Percentiles rank a stretch among this genome's conserved stretches.
Evolutionary conservation across 2,797 vertebrate species (phyloP).

Genomic region (Karalla daura): DNA sequence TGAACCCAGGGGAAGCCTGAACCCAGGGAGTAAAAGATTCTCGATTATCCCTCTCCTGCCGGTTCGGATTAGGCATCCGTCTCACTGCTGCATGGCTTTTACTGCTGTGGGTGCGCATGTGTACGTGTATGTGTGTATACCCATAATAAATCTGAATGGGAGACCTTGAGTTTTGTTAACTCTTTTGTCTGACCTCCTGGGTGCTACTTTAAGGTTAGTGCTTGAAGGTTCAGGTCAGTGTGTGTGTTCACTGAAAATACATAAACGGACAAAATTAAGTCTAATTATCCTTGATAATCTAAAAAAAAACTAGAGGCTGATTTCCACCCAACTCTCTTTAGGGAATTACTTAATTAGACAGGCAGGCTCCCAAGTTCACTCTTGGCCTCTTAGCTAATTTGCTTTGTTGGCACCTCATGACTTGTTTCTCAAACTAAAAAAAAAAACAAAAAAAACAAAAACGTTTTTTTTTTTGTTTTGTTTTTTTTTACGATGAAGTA

Average conservation of each 20-base stretch:
- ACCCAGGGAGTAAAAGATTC: slow-evolving; percentile 2
- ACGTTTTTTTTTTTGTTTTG: too few relatives aligned
- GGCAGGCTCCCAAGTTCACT: slow-evolving; percentile 53
- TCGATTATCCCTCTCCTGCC: slow-evolving; percentile 21
- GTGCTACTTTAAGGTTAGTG: slow-evolving; percentile 23
- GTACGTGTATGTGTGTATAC: neutral
- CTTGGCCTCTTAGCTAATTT: slow-evolving; percentile 49
- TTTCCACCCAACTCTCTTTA: slow-evolving; percentile 36
- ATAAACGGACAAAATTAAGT: slow-evolving; percentile 44
- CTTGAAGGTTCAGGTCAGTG: slow-evolving; percentile 15
- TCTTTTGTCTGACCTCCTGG: neutral
- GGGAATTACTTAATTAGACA: slow-evolving; percentile 69
- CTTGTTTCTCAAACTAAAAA: slow-evolving; percentile 50
- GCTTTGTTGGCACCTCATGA: slow-evolving; percentile 50
- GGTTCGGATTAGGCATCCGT: neutral
- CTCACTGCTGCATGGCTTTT: neutral
- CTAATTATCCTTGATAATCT: slow-evolving; percentile 59
- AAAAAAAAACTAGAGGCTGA: slow-evolving; percentile 44
- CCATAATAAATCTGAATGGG: neutral
- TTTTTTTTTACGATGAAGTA: slow-evolving; percentile 21
- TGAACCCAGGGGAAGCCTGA: slow-evolving; percentile 25
- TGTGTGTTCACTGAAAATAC: slow-evolving; percentile 24
- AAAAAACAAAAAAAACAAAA: too few relatives aligned
- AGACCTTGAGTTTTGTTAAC: slow-evolving; percentile 7
- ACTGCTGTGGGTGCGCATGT: neutral